Conservation (phyloP, 2,888 invertebrate genomes). For the Palloptera scutellata region DNA sequence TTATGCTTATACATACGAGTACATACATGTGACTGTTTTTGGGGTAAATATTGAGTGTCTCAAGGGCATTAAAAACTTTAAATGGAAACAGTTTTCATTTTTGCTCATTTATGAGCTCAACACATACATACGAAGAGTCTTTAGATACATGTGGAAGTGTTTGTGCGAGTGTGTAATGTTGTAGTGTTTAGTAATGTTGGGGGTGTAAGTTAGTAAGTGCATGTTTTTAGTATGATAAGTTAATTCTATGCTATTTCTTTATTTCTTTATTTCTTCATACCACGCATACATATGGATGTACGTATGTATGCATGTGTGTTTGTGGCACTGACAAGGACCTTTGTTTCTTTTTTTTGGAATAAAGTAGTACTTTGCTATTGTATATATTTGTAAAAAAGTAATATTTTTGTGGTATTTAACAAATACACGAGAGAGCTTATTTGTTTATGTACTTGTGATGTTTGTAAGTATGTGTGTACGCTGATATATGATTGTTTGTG, state of each 20-base stretch:
- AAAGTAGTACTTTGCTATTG: no score
- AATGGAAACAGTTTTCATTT: slow-evolving; percentile 21
- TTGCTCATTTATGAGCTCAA: background rate
- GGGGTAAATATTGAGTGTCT: background rate
- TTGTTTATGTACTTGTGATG: no score
- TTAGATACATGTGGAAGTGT: slow-evolving; percentile 4
- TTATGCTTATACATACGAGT: background rate
- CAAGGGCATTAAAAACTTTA: slow-evolving; percentile 21
- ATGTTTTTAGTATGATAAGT: slow-evolving; percentile 13
- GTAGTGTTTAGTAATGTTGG: no score
- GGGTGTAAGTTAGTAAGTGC: background rate
- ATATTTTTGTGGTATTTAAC: no score
- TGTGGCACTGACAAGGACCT: no score
- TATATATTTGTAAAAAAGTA: no score
- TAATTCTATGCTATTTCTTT: background rate
- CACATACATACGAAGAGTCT: no score
- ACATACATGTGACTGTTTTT: background rate
- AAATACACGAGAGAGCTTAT: no score
- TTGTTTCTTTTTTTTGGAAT: no score
- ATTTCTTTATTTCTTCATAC: no score
- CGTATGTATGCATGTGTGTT: no score
- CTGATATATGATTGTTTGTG: background rate
- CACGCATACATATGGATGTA: no score
- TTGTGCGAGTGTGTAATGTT: background rate
- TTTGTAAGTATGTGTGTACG: background rate